Evolutionary conservation across 2,113 vertebrate genomes (phyloP).

Genomic region (Strigops habroptila): DNA sequence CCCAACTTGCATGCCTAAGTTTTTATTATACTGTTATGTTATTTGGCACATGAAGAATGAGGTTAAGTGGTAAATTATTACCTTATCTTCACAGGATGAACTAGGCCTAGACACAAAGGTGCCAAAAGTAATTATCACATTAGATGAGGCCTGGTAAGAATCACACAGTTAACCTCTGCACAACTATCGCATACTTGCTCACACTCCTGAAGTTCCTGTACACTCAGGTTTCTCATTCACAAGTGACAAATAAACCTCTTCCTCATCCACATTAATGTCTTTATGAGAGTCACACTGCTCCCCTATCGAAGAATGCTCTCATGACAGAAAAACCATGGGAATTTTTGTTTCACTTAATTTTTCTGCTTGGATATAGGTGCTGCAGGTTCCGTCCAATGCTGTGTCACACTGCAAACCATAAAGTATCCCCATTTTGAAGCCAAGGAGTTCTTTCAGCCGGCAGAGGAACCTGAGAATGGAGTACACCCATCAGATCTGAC

Average conservation of each 20-base stretch:
- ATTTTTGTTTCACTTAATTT: background rate
- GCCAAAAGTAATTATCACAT: conserved; percentile 7
- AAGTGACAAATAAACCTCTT: background rate
- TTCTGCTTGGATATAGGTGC: background rate
- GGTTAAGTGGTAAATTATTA: background rate
- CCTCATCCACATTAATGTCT: accelerated
- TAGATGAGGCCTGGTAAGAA: background rate
- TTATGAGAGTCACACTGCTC: background rate
- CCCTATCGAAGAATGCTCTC: background rate
- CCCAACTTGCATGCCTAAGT: background rate
- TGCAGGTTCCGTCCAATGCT: background rate
- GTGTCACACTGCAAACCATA: background rate
- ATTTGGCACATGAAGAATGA: background rate
- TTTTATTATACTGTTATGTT: background rate
- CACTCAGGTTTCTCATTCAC: background rate
- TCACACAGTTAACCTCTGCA: background rate
- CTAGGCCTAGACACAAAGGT: conserved; percentile 19
- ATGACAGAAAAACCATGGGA: accelerated
- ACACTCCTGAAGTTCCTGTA: background rate
- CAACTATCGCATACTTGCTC: background rate
- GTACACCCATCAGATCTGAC: background rate
- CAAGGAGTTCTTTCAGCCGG: background rate
- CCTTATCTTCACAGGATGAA: conserved; percentile 19
- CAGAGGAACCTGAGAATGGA: background rate
- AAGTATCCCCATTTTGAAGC: background rate